Base-by-base conservation (phyloP, 2,113 vertebrate genomes). In the Macquaria ambigua region DNA sequence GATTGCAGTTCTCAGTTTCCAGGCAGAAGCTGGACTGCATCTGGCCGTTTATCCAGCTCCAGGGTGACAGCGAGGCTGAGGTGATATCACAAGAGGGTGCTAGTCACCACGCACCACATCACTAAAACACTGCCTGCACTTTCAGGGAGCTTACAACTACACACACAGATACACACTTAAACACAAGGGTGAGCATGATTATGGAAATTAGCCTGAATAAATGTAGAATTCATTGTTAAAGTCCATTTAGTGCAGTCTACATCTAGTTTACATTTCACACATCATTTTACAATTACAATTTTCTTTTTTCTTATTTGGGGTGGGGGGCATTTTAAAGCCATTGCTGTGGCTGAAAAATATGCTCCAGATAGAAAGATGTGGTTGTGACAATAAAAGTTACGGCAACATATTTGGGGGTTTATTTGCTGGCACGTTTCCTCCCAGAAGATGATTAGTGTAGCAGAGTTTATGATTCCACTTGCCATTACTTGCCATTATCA, bases 61-160 rank as follows among this genome's bases (percentile, higher is more conserved):
- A 39, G 86, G 83, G 90, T 90, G 91, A 92, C 79, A 81, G 75
- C 21, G 59, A 63, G 77, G 62, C 76, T 31, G 73, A 31, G 21
- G 53, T 75, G 83, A 71, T 81, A 74, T 87, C 84, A 90, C 74
- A 84, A 89, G 86, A 90, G 92, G 88, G 84, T 92, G 92, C 82
- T 80, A 74, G 82, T 68, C 77, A 52, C 66, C 39, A 48, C 55
- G 61, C 56, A 37, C 34, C 55, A 31, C 62, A 41, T 52, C 28
- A 52, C 21, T 21, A 55, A 25, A 48, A 53, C 76, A 31, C 59
- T 63, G n/a, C 63, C 5, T 23, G 4, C 8, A 34, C 41, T 63
- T 80, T 55, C 34, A 73, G 64, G 64, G 56, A 23, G 12, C 4
- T 23, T 8, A 61, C 72, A 61, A 34, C 16, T 34, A 41, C 68